Evolutionary conservation across 23 tunicate genomes (phyloP).

Genomic region (Phallusia fumigata): DNA sequence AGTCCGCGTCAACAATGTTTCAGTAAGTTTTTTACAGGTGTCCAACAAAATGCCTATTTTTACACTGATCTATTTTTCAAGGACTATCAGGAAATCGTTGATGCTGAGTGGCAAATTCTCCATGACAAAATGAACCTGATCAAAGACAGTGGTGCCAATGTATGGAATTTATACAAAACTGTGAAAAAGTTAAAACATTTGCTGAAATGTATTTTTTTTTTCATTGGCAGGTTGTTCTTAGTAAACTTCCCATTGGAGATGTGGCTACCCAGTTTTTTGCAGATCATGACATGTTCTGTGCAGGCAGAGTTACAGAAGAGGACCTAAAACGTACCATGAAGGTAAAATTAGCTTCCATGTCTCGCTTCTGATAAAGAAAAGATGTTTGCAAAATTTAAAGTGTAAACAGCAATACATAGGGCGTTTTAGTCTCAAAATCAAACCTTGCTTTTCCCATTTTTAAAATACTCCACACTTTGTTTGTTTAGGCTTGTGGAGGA

Average conservation of each 20-base stretch:
- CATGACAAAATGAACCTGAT: slow-evolving; percentile 91
- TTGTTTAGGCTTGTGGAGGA: slow-evolving; percentile 83
- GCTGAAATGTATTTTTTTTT: background rate
- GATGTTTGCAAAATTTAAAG: background rate
- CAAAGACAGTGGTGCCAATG: slow-evolving; percentile 93
- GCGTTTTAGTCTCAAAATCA: no score
- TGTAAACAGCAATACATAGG: no score
- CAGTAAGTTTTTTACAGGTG: slow-evolving; percentile 7
- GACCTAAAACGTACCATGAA: slow-evolving; percentile 97
- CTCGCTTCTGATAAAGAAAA: background rate
- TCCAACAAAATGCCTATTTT: no score
- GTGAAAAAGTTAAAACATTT: background rate
- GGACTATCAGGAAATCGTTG: slow-evolving; percentile 98
- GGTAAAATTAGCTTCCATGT: slow-evolving; percentile 9
- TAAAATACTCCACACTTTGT: no score
- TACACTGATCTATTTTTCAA: background rate
- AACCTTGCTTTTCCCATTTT: no score
- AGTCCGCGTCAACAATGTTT: slow-evolving; percentile 89
- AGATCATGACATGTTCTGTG: slow-evolving; percentile 98
- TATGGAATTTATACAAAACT: background rate
- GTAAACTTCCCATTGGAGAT: slow-evolving; percentile 96
- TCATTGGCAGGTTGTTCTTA: slow-evolving; percentile 76
- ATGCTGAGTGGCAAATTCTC: slow-evolving; percentile 98
- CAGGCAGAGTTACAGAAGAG: slow-evolving; percentile 91
- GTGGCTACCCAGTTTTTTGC: slow-evolving; percentile 99